Evolutionary conservation across 2,113 vertebrate species (phyloP).

Genomic region (Saiga tatarica): DNA sequence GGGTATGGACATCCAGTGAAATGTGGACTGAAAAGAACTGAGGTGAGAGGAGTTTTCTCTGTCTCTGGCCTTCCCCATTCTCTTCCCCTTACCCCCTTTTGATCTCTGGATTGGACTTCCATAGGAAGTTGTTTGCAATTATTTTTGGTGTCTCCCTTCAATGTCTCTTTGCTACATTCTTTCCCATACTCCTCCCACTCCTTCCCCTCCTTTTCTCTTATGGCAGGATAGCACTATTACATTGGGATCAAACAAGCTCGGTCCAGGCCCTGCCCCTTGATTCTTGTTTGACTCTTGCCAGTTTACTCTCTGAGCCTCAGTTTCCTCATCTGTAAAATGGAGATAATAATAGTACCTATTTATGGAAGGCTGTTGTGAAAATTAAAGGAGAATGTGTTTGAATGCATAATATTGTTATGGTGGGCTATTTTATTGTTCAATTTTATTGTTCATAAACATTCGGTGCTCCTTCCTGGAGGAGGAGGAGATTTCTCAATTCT

Average conservation of each 20-base stretch:
- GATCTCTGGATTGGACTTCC: neutral
- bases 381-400: conserved; percentile 11
- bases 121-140: neutral
- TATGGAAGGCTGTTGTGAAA: neutral
- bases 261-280: neutral
- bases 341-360: neutral
- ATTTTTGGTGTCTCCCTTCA: neutral
- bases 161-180: neutral
- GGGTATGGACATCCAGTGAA: neutral
- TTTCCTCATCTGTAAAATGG: neutral
- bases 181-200: neutral
- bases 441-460: neutral
- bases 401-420: neutral
- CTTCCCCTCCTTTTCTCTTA: neutral
- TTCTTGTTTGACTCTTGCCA: neutral
- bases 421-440: neutral
- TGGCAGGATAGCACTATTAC: neutral
- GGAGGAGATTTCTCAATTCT: neutral
- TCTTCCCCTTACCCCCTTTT: neutral
- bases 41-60: neutral
- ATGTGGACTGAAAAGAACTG: neutral
- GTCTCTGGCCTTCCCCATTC: neutral
- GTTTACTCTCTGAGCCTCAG: neutral
- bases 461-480: neutral
- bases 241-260: neutral